phyloP scores from a whole-genome alignment of 2,888 invertebrate species.

The Xestobium rufovillosum region DNA sequence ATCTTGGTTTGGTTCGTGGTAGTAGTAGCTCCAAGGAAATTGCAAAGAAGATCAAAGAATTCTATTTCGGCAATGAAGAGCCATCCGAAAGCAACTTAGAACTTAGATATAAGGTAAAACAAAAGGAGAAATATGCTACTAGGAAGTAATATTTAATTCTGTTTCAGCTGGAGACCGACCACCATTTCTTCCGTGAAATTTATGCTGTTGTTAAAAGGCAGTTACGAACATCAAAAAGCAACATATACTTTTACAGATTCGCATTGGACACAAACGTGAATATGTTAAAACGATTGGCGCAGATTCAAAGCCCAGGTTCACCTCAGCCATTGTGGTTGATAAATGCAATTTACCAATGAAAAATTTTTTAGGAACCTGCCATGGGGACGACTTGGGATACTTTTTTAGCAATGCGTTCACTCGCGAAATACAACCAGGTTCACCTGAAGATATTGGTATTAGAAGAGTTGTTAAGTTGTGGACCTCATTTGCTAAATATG shows the following conservation, averaged over 20 bases:
- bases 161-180: conserved; percentile 36
- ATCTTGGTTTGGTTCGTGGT: conserved; percentile 27
- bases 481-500: conserved; percentile 36
- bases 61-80: conserved; percentile 43
- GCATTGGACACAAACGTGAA: conserved; percentile 29
- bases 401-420: conserved; percentile 25
- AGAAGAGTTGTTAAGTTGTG: conserved; percentile 34
- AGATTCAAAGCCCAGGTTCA: no score
- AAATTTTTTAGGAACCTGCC: conserved; percentile 28
- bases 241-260: conserved; percentile 33
- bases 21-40: conserved; percentile 29
- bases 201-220: conserved; percentile 23
- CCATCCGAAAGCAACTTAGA: conserved; percentile 38
- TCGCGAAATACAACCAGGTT: conserved; percentile 13
- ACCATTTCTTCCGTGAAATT: conserved; percentile 33
- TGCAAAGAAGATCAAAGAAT: conserved; percentile 40
- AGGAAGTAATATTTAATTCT: conserved; percentile 14
- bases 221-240: conserved; percentile 18
- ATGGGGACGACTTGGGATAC: conserved; percentile 36
- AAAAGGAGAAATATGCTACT: no score
- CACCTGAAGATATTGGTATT: conserved; percentile 30
- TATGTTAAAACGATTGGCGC: conserved; percentile 29
- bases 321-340: no score
- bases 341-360: conserved; percentile 5
- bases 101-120: conserved; percentile 34